Percentiles rank a stretch among this genome's conserved stretches.
These are phyloP conservation scores for Melanostigma gelatinosum DNA, from an alignment of 2,113 vertebrate genomes.

Conservation along the genomic window DNA sequence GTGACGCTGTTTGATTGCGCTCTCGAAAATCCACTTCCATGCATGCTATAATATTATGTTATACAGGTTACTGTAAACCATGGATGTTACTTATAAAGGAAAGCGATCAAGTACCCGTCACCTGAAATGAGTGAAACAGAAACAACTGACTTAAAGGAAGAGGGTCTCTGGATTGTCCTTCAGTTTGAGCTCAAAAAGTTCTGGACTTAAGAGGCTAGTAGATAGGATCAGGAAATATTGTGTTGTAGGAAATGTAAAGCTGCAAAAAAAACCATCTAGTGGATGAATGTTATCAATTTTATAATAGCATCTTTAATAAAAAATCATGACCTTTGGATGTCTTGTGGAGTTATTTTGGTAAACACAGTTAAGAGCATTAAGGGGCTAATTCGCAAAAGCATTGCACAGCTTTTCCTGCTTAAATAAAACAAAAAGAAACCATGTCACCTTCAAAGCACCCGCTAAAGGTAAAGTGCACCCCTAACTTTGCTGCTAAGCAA, in stretches of 20 bases:
- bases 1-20: not conserved
- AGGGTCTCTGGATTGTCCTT: not conserved
- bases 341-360: not conserved
- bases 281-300: too few relatives aligned
- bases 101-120: not conserved
- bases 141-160: not conserved
- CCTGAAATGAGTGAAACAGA: not conserved
- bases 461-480: not conserved
- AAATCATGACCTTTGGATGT: not conserved
- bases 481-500: not conserved
- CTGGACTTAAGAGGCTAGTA: not conserved
- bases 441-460: not conserved
- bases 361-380: not conserved
- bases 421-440: not conserved
- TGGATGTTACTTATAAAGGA: not conserved
- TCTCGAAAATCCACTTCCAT: slow-evolving; percentile 6
- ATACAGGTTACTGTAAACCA: not conserved
- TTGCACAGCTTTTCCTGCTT: not conserved
- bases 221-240: not conserved
- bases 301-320: too few relatives aligned
- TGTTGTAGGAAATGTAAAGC: not conserved
- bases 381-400: not conserved
- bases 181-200: not conserved
- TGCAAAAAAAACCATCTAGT: too few relatives aligned
- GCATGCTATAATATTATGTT: not conserved